These are phyloP conservation scores for Nixonia krombeini DNA, from an alignment of 1,140 invertebrate genomes.

Conservation along the genomic window DNA sequence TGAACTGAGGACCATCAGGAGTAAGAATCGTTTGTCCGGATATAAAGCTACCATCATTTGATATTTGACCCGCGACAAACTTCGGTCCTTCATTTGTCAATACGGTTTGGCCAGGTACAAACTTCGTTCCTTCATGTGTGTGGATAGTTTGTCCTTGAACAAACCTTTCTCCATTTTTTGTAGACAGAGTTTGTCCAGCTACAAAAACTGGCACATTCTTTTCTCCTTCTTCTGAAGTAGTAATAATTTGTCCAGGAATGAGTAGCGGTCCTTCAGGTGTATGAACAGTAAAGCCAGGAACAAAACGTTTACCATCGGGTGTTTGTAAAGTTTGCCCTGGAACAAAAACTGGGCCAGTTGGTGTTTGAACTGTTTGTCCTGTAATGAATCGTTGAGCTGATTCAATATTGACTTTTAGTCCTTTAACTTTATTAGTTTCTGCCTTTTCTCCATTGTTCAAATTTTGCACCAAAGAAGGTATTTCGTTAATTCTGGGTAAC, in stretches of 20 bases:
- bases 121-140: slow-evolving; percentile 70
- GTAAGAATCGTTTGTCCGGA: slow-evolving; percentile 80
- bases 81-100: slow-evolving; percentile 77
- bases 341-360: slow-evolving; percentile 78
- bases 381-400: slow-evolving; percentile 77
- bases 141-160: slow-evolving; percentile 72
- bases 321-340: slow-evolving; percentile 82
- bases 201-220: slow-evolving; percentile 68
- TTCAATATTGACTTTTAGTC: slow-evolving; percentile 77
- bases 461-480: slow-evolving; percentile 76
- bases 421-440: slow-evolving; percentile 75
- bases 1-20: slow-evolving; percentile 72
- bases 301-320: slow-evolving; percentile 77
- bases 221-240: slow-evolving; percentile 52
- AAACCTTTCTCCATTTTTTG: slow-evolving; percentile 61
- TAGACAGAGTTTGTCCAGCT: slow-evolving; percentile 69
- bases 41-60: slow-evolving; percentile 73
- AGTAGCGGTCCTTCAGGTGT: slow-evolving; percentile 78
- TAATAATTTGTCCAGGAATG: slow-evolving; percentile 79
- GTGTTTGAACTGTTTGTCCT: slow-evolving; percentile 80
- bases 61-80: slow-evolving; percentile 78
- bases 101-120: slow-evolving; percentile 78
- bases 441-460: slow-evolving; percentile 75
- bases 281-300: slow-evolving; percentile 81
- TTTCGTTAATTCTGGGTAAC: slow-evolving; percentile 77